Base-by-base conservation (phyloP, 2,888 invertebrate genomes). In the Brachypalpus laphriformis region DNA sequence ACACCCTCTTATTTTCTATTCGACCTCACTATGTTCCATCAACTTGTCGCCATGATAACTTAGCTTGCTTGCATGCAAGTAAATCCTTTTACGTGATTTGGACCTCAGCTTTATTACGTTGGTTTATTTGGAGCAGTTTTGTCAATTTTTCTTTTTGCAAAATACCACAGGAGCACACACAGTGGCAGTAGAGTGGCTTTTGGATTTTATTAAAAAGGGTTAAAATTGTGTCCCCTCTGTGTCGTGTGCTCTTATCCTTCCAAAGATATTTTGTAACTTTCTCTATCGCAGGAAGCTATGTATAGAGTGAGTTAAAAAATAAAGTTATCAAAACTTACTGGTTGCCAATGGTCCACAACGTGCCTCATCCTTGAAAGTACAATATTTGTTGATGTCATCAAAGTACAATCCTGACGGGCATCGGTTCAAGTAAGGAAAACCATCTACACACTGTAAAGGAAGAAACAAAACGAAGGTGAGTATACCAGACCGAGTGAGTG, bases 361-460 rank as follows among this genome's bases (percentile, higher is more conserved):
- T 28, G 97, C 97, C 92, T 98, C 97, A 76, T 94, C 94, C 92
- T 97, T 96, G 92, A 98, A 98, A 2, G 97, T 98, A 91, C 98
- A 98, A 90, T 94, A 96, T 92, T 98, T 98, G 92, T 95, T 96
- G 89, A 97, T 94, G 90, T 98, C 98, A 91, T 98, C 98, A 90
- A 98, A 98, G 92, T 96, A 96, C 61, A 98, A 93, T 74, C 97
- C 97, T 2, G 97, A 97, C 9, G 98, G 98, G 91, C 98, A 98
- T 90, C 97, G 94, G 92, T 97, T 97, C 89, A 96, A 89, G 91
- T 98, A 98, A 1, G 98, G 97, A 90, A 94, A 97, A 80, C 96
- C 96, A 92, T 97, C 97, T 68, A 97, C 97, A 91, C 98, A 98
- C 97, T 97, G 92, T 16, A 87, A 75, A 8, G 45, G 20, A 54